Evolutionary conservation across 2,888 invertebrate genomes (phyloP).

Genomic region (Chaetogeoica ovagalla): DNA sequence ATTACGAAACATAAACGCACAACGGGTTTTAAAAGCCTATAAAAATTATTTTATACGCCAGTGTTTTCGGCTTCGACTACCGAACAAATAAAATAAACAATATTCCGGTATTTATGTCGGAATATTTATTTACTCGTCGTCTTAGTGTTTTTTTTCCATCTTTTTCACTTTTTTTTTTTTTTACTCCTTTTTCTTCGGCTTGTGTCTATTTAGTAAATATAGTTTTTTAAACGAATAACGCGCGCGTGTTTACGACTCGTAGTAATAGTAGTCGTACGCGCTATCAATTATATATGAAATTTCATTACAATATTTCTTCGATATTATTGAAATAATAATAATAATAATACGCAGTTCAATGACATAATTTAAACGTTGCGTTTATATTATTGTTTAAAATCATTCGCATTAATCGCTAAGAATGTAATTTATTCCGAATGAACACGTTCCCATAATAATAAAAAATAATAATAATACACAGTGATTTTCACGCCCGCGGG

Average conservation of each 20-base stretch:
- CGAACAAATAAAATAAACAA: no score
- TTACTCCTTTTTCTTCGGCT: no score
- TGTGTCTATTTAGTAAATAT: no score
- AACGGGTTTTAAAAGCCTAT: neutral
- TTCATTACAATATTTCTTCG: neutral
- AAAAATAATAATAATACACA: neutral
- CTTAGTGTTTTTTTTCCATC: no score
- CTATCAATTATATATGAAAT: neutral
- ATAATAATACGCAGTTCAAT: neutral
- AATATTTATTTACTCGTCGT: no score
- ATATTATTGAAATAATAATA: neutral
- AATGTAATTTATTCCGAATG: constrained; percentile 1
- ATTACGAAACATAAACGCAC: neutral
- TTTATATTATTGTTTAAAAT: neutral
- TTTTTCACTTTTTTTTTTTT: no score
- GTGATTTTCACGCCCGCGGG: neutral
- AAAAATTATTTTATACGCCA: no score
- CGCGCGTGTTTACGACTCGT: no score
- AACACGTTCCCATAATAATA: neutral
- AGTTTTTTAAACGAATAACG: no score
- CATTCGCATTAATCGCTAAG: neutral
- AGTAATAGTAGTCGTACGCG: no score
- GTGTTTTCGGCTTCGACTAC: no score
- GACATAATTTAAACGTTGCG: neutral
- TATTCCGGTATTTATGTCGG: no score